Evolutionary conservation across 2,888 invertebrate species (phyloP).

Genomic region (Gortyna flavago): DNA sequence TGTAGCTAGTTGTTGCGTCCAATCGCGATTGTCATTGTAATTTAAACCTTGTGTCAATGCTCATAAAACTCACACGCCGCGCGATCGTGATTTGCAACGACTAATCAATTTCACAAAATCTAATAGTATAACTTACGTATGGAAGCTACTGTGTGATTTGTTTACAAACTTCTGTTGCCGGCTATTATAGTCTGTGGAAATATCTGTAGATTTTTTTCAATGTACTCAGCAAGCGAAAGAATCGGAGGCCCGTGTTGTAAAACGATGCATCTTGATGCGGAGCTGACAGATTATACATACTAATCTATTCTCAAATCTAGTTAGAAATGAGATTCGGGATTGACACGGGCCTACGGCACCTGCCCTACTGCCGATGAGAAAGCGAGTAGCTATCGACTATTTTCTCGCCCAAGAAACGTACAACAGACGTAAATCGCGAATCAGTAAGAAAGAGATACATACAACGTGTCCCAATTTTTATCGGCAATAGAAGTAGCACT

Average conservation of each 20-base stretch:
- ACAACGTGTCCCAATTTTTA: too few relatives aligned
- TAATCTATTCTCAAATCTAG: neutral
- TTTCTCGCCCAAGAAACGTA: neutral
- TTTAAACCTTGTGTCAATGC: slow-evolving; percentile 4
- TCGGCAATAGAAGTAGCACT: too few relatives aligned
- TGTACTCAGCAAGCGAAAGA: neutral
- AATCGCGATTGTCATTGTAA: neutral
- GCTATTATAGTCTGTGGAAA: slow-evolving; percentile 5
- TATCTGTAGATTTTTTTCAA: neutral
- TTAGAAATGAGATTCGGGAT: neutral
- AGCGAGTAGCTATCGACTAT: neutral
- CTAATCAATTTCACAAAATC: slow-evolving; percentile 2
- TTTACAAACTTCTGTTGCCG: neutral
- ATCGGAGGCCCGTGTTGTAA: neutral
- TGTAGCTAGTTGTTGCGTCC: neutral
- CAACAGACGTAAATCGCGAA: too few relatives aligned
- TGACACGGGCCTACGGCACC: too few relatives aligned
- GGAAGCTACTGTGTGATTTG: neutral
- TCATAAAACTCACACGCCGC: neutral
- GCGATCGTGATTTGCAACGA: neutral
- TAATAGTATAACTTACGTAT: neutral
- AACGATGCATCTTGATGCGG: neutral
- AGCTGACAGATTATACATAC: neutral
- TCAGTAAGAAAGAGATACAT: neutral
- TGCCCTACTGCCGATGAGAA: neutral